These are phyloP conservation scores for Scaptomyza graminum DNA, from an alignment of 1,140 invertebrate genomes.

Conservation along the genomic window DNA sequence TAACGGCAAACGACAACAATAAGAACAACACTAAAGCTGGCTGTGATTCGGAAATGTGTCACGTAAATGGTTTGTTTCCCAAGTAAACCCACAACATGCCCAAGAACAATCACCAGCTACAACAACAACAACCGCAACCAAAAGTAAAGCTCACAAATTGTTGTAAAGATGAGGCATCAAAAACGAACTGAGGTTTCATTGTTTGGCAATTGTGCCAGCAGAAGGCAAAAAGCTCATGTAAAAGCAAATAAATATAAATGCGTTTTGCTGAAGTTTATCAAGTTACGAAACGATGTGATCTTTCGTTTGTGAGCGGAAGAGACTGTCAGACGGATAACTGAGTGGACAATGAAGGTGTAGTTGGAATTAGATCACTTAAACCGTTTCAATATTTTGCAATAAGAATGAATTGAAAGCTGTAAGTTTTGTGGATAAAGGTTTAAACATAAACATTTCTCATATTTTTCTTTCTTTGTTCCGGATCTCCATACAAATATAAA, in stretches of 20 bases:
- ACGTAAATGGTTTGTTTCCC: slow-evolving; percentile 66
- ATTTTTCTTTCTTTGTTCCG: too few relatives aligned
- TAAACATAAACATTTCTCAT: too few relatives aligned
- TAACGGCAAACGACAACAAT: slow-evolving; percentile 62
- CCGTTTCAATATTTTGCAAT: too few relatives aligned
- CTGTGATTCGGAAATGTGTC: slow-evolving; percentile 63
- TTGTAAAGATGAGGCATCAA: slow-evolving; percentile 11
- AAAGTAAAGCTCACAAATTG: slow-evolving; percentile 38
- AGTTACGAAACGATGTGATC: slow-evolving; percentile 15
- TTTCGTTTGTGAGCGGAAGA: slow-evolving; percentile 17
- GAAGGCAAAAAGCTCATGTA: slow-evolving; percentile 7
- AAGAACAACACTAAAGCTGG: slow-evolving; percentile 5
- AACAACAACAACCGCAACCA: slow-evolving; percentile 10
- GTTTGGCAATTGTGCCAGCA: slow-evolving; percentile 29
- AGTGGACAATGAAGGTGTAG: neutral
- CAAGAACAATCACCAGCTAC: slow-evolving; percentile 37
- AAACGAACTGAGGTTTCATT: slow-evolving; percentile 33
- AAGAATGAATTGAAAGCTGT: too few relatives aligned
- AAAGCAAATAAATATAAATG: slow-evolving; percentile 2
- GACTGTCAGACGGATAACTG: slow-evolving; percentile 5
- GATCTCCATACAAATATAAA: too few relatives aligned
- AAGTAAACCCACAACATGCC: slow-evolving; percentile 49
- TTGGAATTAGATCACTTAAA: slow-evolving; percentile 3
- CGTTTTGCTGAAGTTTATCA: slow-evolving; percentile 17
- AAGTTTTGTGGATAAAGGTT: too few relatives aligned